These are phyloP conservation scores for Cheilosia urbana DNA, from an alignment of 2,888 invertebrate species.

Conservation along the genomic window DNA sequence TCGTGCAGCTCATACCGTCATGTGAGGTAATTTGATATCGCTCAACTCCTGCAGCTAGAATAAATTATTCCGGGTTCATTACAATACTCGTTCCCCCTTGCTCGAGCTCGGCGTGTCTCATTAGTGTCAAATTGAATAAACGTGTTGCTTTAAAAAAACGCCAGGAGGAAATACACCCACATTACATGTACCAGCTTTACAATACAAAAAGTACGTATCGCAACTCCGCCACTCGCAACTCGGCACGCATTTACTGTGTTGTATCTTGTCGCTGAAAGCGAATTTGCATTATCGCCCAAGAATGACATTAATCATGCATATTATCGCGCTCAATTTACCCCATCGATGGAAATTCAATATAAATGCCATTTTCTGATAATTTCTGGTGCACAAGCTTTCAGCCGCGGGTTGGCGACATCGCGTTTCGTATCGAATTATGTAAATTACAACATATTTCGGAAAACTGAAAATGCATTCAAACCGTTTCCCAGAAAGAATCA, in stretches of 20 bases:
- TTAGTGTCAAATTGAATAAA: slow-evolving; percentile 29
- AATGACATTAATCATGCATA: slow-evolving; percentile 75
- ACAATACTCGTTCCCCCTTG: not conserved
- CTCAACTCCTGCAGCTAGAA: not conserved
- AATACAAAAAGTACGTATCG: slow-evolving; percentile 23
- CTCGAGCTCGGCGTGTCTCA: too few species aligned
- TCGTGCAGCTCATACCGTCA: slow-evolving; percentile 2
- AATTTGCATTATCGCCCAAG: slow-evolving; percentile 68
- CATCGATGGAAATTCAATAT: slow-evolving; percentile 66
- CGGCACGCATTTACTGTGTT: slow-evolving; percentile 13
- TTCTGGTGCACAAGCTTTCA: slow-evolving; percentile 37
- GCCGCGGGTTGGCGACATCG: slow-evolving; percentile 45
- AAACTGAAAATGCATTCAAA: slow-evolving; percentile 50
- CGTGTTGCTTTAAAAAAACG: not conserved
- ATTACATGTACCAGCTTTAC: slow-evolving; percentile 8
- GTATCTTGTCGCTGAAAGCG: slow-evolving; percentile 59
- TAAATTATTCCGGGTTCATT: not conserved
- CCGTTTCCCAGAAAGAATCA: slow-evolving; percentile 46
- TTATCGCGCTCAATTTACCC: slow-evolving; percentile 71
- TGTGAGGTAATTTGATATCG: slow-evolving; percentile 12
- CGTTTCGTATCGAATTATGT: slow-evolving; percentile 69
- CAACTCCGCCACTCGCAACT: not conserved
- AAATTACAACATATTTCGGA: slow-evolving; percentile 64
- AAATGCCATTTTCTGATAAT: slow-evolving; percentile 45
- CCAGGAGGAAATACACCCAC: not conserved